Percentiles rank a stretch among this genome's conserved stretches.
Evolutionary conservation across 1,140 invertebrate genomes (phyloP).

Genomic region (Drosophila pandora): DNA sequence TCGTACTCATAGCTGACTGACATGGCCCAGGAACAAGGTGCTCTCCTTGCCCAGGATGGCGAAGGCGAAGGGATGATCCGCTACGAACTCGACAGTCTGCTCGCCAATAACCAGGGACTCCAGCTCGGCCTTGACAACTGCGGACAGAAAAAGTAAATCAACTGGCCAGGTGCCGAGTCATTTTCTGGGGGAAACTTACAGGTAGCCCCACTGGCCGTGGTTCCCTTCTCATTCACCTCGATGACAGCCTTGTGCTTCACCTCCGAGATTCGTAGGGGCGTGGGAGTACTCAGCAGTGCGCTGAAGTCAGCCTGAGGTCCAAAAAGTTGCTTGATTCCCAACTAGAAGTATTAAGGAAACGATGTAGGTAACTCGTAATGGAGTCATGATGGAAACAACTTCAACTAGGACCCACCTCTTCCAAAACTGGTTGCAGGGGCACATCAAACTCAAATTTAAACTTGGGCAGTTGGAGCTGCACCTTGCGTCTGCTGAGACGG

Average conservation of each 20-base stretch:
- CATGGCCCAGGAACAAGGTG: slow-evolving; percentile 52
- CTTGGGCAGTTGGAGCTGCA: slow-evolving; percentile 86
- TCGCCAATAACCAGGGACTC: slow-evolving; percentile 19
- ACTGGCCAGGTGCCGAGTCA: not conserved
- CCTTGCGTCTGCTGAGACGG: slow-evolving; percentile 65
- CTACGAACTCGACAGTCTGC: slow-evolving; percentile 41
- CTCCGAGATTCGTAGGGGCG: slow-evolving; percentile 84
- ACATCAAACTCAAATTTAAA: slow-evolving; percentile 86
- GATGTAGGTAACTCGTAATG: not conserved
- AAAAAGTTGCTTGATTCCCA: slow-evolving; percentile 86
- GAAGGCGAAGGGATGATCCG: slow-evolving; percentile 68
- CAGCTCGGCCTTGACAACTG: slow-evolving; percentile 25
- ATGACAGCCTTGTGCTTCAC: slow-evolving; percentile 85
- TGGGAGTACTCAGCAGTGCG: slow-evolving; percentile 84
- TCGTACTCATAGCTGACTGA: slow-evolving; percentile 22
- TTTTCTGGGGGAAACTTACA: slow-evolving; percentile 47
- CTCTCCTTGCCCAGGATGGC: slow-evolving; percentile 38
- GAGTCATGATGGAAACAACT: not conserved
- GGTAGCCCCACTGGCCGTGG: slow-evolving; percentile 84
- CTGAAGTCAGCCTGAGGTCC: slow-evolving; percentile 85
- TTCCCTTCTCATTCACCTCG: slow-evolving; percentile 86
- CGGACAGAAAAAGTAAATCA: not conserved
- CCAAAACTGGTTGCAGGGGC: slow-evolving; percentile 84
- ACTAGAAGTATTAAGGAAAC: slow-evolving; percentile 63
- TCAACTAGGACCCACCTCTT: slow-evolving; percentile 76